Base-by-base conservation (phyloP, 2,888 invertebrate species). In the Rhingia rostrata region DNA sequence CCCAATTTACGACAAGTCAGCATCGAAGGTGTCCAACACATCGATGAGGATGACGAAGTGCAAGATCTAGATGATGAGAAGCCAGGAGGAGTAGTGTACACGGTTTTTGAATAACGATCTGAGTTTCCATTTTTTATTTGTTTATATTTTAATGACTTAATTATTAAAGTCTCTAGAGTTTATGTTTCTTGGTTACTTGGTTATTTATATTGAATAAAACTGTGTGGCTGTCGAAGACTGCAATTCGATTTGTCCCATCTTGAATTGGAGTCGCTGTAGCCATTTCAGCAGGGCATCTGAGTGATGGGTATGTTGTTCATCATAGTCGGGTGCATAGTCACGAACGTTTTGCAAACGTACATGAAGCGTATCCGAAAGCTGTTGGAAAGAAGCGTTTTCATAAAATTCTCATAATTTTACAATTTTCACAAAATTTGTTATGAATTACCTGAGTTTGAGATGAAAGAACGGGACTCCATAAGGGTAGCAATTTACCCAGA, bases 221-320 rank as follows among this genome's bases (percentile, higher is more conserved):
- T 97, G 97, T 6, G 96, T 96, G n/a, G 96, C 97, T 64, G 96
- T 96, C 0, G 97, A 97, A 2, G 97, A 97, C 91, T 98, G 97
- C 86, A 97, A 92, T 92, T 99, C 99, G 69, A 98, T 96, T 92
- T 99, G 99, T 4, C 98, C 98, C 95, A 99, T 98, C 93, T 99
- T 99, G 90, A 99, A 98, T 90, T 99, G 97, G 82, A 99, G 93
- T 61, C 98, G 93, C 91, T 98, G 97, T 72, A 99, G 93, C 95
- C 98, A 98, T 87, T 96, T 95, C 1, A 95, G 91, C 30, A 95
- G 91, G 32, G 94, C 92, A 2, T 94, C 93, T 80, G 90, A 90
- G 14, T 89, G 89, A 51, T 90, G 88, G 7, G 88, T 88, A 86
- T 92, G 92, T 72, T 91, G 89, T 72, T 91, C 90, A 64, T 90